A percentile compares a stretch with the other conserved stretches of the same genome.
These are phyloP conservation scores for Strix aluco DNA, from an alignment of 2,113 vertebrate genomes.

Conservation along the genomic window DNA sequence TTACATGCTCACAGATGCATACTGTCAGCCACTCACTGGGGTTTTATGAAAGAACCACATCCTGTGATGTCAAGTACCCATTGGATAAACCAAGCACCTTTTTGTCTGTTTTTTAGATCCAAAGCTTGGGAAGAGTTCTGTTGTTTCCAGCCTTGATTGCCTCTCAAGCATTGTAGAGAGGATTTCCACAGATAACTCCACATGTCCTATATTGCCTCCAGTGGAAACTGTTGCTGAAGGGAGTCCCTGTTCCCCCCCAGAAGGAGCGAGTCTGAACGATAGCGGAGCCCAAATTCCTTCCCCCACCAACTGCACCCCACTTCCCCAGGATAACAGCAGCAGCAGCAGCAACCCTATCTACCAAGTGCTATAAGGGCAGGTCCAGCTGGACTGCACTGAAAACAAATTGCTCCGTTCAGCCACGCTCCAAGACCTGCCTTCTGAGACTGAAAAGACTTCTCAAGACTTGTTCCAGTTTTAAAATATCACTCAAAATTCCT, in stretches of 20 bases:
- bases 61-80: neutral
- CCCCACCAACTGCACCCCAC: slow-evolving; percentile 68
- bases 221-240: slow-evolving; percentile 72
- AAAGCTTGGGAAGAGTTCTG: slow-evolving; percentile 81
- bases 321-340: slow-evolving; percentile 72
- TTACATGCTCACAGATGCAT: neutral
- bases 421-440: neutral
- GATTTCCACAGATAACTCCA: slow-evolving; percentile 89
- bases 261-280: slow-evolving; percentile 67
- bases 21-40: neutral
- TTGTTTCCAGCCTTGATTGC: slow-evolving; percentile 94
- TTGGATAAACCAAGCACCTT: neutral
- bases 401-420: neutral
- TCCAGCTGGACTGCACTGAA: neutral
- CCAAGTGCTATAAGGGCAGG: slow-evolving; percentile 85
- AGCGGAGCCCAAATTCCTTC: slow-evolving; percentile 63
- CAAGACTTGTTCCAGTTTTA: slow-evolving; percentile 41
- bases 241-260: slow-evolving; percentile 73
- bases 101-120: slow-evolving; percentile 67
- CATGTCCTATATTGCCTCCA: slow-evolving; percentile 73
- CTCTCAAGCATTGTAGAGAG: slow-evolving; percentile 97
- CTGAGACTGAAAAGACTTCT: slow-evolving; percentile 4
- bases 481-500: slow-evolving; percentile 62
- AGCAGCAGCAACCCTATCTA: slow-evolving; percentile 84
- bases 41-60: neutral